Percentiles rank a stretch among this genome's conserved stretches.
Evolutionary conservation across 2,797 vertebrate genomes (phyloP).

Genomic region (Paramormyrops hopkinsi): DNA sequence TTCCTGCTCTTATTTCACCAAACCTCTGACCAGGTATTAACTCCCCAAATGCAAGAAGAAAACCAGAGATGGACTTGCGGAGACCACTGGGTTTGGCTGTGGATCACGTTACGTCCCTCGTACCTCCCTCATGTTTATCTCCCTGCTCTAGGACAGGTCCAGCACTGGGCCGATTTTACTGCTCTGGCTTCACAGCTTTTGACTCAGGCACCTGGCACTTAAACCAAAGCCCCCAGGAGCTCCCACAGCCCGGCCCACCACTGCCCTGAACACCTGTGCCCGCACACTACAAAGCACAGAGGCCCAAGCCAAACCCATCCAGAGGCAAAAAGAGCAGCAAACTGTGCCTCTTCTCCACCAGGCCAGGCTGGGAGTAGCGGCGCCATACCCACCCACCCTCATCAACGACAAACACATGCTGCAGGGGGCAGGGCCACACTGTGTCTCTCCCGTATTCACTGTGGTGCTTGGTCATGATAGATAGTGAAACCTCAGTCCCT

Average conservation of each 20-base stretch:
- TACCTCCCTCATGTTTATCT: background rate
- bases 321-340: background rate
- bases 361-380: background rate
- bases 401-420: background rate
- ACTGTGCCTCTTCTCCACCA: background rate
- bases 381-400: background rate
- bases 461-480: slow-evolving; percentile 5
- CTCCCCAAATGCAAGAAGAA: background rate
- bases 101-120: background rate
- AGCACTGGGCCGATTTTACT: background rate
- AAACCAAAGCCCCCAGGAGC: background rate
- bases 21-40: background rate
- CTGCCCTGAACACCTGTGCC: background rate
- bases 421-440: background rate
- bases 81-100: background rate
- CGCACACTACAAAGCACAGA: background rate
- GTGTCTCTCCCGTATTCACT: background rate
- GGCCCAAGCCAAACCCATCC: background rate
- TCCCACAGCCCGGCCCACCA: too few species aligned
- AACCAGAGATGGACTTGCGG: background rate
- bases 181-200: background rate
- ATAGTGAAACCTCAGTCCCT: background rate
- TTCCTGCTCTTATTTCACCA: background rate
- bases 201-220: background rate
- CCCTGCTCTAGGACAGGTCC: background rate